phyloP scores from a whole-genome alignment of 2,113 vertebrate genomes.

The Spea multiplicata region DNA sequence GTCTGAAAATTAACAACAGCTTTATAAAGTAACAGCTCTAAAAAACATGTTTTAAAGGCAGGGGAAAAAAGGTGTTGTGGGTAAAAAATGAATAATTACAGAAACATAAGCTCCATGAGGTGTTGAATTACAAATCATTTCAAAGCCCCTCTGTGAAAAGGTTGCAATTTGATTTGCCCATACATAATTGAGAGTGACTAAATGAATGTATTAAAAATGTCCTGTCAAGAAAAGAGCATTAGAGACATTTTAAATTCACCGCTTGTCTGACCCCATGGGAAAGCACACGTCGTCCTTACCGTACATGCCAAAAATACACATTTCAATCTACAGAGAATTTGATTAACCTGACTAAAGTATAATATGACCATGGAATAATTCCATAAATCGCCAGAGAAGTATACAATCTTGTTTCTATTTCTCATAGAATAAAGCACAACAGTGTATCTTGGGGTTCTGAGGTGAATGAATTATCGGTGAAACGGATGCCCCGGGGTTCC shows the following conservation, averaged over 20 bases:
- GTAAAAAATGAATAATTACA: slow-evolving; percentile 31
- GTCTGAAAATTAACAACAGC: neutral
- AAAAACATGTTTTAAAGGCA: slow-evolving; percentile 8
- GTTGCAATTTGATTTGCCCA: slow-evolving; percentile 35
- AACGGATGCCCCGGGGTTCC: no score
- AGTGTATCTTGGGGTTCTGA: neutral
- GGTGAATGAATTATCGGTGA: no score
- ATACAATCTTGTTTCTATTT: neutral
- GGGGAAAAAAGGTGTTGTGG: slow-evolving; percentile 17
- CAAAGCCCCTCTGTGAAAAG: slow-evolving; percentile 29
- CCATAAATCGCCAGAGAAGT: slow-evolving; percentile 18
- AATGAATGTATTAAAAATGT: slow-evolving; percentile 32
- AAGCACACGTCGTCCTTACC: slow-evolving; percentile 33
- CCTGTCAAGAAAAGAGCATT: neutral
- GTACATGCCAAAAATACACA: slow-evolving; percentile 39
- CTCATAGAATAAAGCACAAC: slow-evolving; percentile 4
- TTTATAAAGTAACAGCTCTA: neutral
- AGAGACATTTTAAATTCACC: slow-evolving; percentile 24
- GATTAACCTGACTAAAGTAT: slow-evolving; percentile 21
- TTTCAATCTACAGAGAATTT: slow-evolving; percentile 16
- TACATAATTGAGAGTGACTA: slow-evolving; percentile 39
- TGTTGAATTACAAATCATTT: slow-evolving; percentile 32
- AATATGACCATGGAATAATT: slow-evolving; percentile 6
- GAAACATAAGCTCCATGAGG: slow-evolving; percentile 19
- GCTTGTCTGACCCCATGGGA: slow-evolving; percentile 25